Base-by-base conservation (phyloP, 2,888 invertebrate species). In the Cylindroiulus punctatus region DNA sequence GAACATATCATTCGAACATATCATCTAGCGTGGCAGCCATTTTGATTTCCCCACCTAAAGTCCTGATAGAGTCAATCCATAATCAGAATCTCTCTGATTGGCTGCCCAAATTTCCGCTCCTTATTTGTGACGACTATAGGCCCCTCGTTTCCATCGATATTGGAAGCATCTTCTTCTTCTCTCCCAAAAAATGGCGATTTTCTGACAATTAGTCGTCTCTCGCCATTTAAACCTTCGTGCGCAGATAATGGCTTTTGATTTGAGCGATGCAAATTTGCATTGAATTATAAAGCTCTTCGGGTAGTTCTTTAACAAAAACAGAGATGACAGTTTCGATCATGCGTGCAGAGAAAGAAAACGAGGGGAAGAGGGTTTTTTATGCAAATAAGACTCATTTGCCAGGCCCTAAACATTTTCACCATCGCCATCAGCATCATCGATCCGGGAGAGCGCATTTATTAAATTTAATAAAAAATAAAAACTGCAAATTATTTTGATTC, bases 181-280 rank as follows among this genome's bases (percentile, higher is more conserved):
- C 36, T 36, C 7, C 36, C 7, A 36, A 36, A 65, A 65, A 65
- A 65, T 76, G 2, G 76, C 76, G 26, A 30, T 30, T 76, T 76
- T 76, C 30, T 76, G 76, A 30, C 30, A 76, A 76, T 76, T 76
- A 76, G 30, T 76, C 26, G 76, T 30, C 76, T 30, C 76, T 76
- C 76, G 30, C 76, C 76, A 30, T 76, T 76, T 76, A 76, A 76
- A 76, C 2, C 76, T 76, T 30, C 14, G 76, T 76, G 76, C 76
- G 76, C 76, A 30, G 76, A 76, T 76, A 76, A 76, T 76, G 76
- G 76, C 76, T 76, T 76, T 76, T 76, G 76, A 76, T 76, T 76
- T 76, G 76, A 76, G 76, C 76, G 76, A 76, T 76, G 76, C 76
- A 76, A 76, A 76, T 76, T 76, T 76, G 76, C 76, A 76, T 76